Evolutionary conservation across 2,113 vertebrate species (phyloP), one percentile per base, ranked within the genome.

Genomic region (Macheiramphus alcinus): DNA sequence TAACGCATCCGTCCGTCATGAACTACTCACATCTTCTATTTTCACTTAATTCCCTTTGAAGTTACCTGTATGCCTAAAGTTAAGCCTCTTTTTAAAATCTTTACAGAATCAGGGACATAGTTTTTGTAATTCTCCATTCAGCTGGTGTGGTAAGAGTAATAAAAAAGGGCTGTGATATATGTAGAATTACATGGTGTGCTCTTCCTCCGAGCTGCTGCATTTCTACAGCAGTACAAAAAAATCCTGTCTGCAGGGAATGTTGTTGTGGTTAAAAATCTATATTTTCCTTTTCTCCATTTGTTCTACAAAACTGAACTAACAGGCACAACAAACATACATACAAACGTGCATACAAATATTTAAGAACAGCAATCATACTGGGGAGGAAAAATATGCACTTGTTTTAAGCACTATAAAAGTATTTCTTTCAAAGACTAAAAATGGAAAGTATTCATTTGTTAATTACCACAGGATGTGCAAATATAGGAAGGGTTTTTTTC

Each of bases 11-110:
- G 5, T 89, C 89, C 71, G 59, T 87, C 93, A 88, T 3, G 31
- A 74, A 86, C 79, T 52, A 55, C 83, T 89, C 88, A 45, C 43
- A 58, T 72, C 71, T 80, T 74, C 68, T 63, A 40, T 84, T 92
- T 97, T 70, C 85, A 78, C 55, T 74, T 91, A 95, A 96, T 91
- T 95, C 89, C 91, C 89, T 95, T 96, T 97, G 95, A 96, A 95
- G 91, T 88, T 95, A 96, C 93, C 95, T 96, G 90, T 78, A 66
- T 86, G 63, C 67, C 82, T 75, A 65, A 95, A 91, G 92, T 96
- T 96, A 96, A 96, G 93, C 94, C 71, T 96, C 93, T 95, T 94
- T 91, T 56, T 0, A 56, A 96, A 96, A 92, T 86, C 94, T 97
- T 76, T 73, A 92, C 75, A 88, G 94, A 95, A 92, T 86, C 90